A percentile compares a stretch with the other conserved stretches of the same genome.
Conservation (phyloP, 2,797 vertebrate species). For the Sternarchorhynchus goeldii region DNA sequence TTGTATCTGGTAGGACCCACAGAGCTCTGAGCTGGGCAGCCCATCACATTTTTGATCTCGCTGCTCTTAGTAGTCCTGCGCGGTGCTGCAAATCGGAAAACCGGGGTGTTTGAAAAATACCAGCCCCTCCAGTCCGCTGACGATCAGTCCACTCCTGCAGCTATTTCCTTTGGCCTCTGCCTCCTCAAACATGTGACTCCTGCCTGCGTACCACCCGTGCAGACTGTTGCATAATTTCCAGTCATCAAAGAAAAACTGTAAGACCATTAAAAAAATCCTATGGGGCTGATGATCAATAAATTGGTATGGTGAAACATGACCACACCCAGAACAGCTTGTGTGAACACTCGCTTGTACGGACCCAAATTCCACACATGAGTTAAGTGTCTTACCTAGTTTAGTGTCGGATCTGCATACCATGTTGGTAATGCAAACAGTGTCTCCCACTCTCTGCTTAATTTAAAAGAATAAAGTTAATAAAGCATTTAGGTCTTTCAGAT, state of each 20-base stretch:
- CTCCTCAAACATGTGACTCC: conserved; percentile 37
- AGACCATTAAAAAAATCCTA: conserved; percentile 23
- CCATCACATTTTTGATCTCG: conserved; percentile 16
- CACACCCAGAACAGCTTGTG: too few relatives aligned
- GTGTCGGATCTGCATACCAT: conserved; percentile 4
- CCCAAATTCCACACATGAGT: neutral
- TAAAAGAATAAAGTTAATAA: conserved; percentile 18
- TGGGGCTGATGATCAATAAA: neutral
- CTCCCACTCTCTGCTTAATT: neutral
- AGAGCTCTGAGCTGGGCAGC: conserved; percentile 24
- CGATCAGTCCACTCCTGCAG: conserved; percentile 58
- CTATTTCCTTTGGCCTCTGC: conserved; percentile 17
- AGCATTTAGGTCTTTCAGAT: conserved; percentile 19
- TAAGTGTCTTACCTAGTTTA: neutral
- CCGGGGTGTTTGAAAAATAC: conserved; percentile 47
- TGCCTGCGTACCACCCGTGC: conserved; percentile 32
- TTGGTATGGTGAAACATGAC: neutral
- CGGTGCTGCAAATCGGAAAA: conserved; percentile 29
- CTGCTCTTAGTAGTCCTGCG: neutral
- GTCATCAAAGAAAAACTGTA: conserved; percentile 6
- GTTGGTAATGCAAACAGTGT: conserved; percentile 1
- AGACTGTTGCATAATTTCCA: conserved; percentile 54
- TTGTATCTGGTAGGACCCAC: conserved; percentile 48
- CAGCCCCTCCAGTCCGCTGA: conserved; percentile 48
- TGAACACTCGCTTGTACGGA: too few relatives aligned